Evolutionary conservation across 2,797 vertebrate species (phyloP).

Genomic region (Harpagifer antarcticus): DNA sequence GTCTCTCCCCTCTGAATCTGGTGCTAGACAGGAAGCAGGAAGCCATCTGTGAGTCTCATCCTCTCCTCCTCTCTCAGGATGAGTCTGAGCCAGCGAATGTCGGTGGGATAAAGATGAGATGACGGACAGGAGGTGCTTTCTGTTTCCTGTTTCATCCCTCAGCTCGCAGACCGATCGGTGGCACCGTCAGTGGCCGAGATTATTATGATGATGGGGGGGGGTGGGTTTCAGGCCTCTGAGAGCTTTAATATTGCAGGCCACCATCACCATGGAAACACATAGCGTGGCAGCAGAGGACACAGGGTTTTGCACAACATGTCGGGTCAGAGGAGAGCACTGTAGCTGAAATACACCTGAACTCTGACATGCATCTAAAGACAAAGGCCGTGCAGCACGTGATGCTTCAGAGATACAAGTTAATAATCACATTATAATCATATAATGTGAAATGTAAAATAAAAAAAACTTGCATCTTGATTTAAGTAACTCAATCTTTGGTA

Average conservation of each 20-base stretch:
- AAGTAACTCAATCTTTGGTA: too few relatives aligned
- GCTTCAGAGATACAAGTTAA: not conserved
- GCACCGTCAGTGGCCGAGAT: slow-evolving; percentile 69
- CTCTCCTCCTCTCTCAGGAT: slow-evolving; percentile 74
- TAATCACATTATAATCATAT: not conserved
- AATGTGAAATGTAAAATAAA: too few relatives aligned
- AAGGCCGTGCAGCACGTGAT: slow-evolving; percentile 10
- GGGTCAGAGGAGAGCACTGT: slow-evolving; percentile 58
- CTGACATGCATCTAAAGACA: slow-evolving; percentile 13
- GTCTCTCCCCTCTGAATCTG: slow-evolving; percentile 51
- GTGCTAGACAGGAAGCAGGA: slow-evolving; percentile 68
- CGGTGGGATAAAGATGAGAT: slow-evolving; percentile 82
- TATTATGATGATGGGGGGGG: slow-evolving; percentile 38
- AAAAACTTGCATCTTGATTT: too few relatives aligned
- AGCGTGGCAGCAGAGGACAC: slow-evolving; percentile 72
- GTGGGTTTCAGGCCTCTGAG: slow-evolving; percentile 71
- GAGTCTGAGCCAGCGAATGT: slow-evolving; percentile 84
- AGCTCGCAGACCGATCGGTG: slow-evolving; percentile 76
- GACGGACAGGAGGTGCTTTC: slow-evolving; percentile 82
- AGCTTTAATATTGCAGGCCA: slow-evolving; percentile 67
- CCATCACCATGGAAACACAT: slow-evolving; percentile 81
- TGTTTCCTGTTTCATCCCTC: slow-evolving; percentile 81
- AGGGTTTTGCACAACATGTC: slow-evolving; percentile 64
- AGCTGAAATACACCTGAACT: slow-evolving; percentile 30
- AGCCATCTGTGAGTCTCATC: slow-evolving; percentile 82